phyloP scores from a whole-genome alignment of 2,888 invertebrate species.

The Neoaliturus tenellus region DNA sequence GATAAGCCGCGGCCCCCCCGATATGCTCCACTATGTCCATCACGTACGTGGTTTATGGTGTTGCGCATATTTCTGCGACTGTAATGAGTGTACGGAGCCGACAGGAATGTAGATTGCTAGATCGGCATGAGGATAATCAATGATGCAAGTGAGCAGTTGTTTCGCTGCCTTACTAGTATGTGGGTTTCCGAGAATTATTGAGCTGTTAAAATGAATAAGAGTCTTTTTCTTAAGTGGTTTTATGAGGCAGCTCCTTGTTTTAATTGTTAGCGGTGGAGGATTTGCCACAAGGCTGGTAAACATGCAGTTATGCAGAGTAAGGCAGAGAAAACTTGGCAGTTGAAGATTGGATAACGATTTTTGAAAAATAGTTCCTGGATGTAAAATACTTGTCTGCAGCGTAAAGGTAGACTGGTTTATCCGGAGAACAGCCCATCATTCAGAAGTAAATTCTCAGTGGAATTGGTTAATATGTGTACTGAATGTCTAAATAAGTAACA shows the following conservation, averaged over 20 bases:
- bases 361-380: no score
- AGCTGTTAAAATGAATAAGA: background rate
- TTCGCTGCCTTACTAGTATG: background rate
- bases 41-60: constrained; percentile 26
- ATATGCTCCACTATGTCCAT: background rate
- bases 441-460: no score
- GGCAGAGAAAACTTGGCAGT: no score
- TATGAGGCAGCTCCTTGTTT: background rate
- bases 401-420: no score
- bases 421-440: no score
- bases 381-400: no score
- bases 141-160: background rate
- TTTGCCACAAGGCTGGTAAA: no score
- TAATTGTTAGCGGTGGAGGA: background rate
- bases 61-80: background rate
- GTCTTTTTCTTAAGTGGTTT: background rate
- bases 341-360: no score
- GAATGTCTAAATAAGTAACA: no score
- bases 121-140: constrained; percentile 7
- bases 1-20: constrained; percentile 8
- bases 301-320: no score
- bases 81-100: background rate
- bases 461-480: no score
- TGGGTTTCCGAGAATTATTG: background rate
- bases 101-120: constrained; percentile 16